Percentiles rank a stretch among this genome's conserved stretches.
These are phyloP conservation scores for Porites australiensis DNA, from an alignment of 64 coral and sea anemone species.

Conservation along the genomic window DNA sequence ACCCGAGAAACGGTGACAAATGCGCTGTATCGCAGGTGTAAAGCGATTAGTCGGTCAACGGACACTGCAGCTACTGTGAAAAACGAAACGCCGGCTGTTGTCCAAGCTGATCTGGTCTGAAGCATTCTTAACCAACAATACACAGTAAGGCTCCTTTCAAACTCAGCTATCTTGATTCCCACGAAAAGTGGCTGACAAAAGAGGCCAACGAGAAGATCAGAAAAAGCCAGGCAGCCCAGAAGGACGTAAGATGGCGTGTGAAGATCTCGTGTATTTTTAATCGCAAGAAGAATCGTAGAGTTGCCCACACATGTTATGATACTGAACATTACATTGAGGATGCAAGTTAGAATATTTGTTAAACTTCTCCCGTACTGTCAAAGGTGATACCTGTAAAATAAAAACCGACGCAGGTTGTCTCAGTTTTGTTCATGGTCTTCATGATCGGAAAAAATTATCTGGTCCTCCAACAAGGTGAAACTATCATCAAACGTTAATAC, in stretches of 20 bases:
- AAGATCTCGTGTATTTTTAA: slow-evolving; percentile 1
- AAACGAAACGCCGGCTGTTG: too few relatives aligned
- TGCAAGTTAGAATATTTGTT: background rate
- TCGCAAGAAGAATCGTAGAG: background rate
- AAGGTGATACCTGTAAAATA: background rate
- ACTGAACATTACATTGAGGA: background rate
- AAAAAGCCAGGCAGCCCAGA: slow-evolving; percentile 44
- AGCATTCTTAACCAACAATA: slow-evolving; percentile 12
- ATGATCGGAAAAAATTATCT: background rate
- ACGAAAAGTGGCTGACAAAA: slow-evolving; percentile 51
- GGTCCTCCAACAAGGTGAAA: too few relatives aligned
- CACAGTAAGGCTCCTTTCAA: background rate
- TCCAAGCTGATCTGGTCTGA: too few relatives aligned
- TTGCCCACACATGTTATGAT: background rate
- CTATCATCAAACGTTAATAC: too few relatives aligned
- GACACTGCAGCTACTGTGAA: too few relatives aligned
- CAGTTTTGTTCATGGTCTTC: slow-evolving; percentile 10
- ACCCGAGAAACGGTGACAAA: too few relatives aligned
- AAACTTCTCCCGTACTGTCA: background rate
- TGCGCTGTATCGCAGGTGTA: too few relatives aligned
- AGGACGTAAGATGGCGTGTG: slow-evolving; percentile 56
- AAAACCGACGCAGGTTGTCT: background rate
- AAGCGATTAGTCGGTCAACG: too few relatives aligned
- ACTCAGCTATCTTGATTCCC: slow-evolving; percentile 49
- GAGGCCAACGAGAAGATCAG: slow-evolving; percentile 54